Percentiles rank a stretch among this genome's conserved stretches.
Conservation (phyloP, 2,888 invertebrate species). For the Merodon equestris region DNA sequence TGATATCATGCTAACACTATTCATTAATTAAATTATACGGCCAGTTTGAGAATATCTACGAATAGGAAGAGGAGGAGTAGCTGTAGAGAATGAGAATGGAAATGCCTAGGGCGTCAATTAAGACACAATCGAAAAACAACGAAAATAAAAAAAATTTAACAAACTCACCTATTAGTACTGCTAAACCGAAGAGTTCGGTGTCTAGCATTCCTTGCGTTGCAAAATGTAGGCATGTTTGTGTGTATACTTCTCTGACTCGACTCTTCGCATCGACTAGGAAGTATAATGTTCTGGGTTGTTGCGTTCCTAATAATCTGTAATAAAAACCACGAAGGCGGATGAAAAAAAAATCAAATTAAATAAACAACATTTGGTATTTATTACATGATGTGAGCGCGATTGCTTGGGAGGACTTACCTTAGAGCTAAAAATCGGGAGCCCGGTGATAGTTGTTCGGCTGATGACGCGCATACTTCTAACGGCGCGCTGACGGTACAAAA, state of each 20-base stretch:
- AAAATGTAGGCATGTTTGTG: slow-evolving; percentile 89
- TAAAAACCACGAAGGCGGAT: too few relatives aligned
- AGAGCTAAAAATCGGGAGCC: slow-evolving; percentile 83
- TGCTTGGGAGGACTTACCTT: slow-evolving; percentile 73
- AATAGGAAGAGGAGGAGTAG: too few relatives aligned
- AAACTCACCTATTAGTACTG: slow-evolving; percentile 87
- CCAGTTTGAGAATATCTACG: neutral
- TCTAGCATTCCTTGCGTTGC: slow-evolving; percentile 89
- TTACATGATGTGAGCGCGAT: neutral
- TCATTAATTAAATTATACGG: slow-evolving; percentile 58
- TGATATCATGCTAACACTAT: slow-evolving; percentile 49
- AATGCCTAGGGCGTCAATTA: slow-evolving; percentile 2
- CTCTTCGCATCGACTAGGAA: slow-evolving; percentile 86
- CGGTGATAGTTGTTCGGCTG: slow-evolving; percentile 81
- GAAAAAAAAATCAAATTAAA: too few relatives aligned
- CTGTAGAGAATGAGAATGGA: too few relatives aligned
- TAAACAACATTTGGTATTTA: neutral
- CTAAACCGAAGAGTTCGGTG: slow-evolving; percentile 90
- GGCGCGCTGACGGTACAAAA: slow-evolving; percentile 91
- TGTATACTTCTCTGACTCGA: slow-evolving; percentile 89
- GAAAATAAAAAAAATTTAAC: neutral
- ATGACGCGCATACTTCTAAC: slow-evolving; percentile 87
- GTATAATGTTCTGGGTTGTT: slow-evolving; percentile 79
- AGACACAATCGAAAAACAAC: too few relatives aligned
- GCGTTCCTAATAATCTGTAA: slow-evolving; percentile 78